These are phyloP conservation scores for Lymantria dispar DNA, from an alignment of 2,888 invertebrate genomes.

Conservation along the genomic window DNA sequence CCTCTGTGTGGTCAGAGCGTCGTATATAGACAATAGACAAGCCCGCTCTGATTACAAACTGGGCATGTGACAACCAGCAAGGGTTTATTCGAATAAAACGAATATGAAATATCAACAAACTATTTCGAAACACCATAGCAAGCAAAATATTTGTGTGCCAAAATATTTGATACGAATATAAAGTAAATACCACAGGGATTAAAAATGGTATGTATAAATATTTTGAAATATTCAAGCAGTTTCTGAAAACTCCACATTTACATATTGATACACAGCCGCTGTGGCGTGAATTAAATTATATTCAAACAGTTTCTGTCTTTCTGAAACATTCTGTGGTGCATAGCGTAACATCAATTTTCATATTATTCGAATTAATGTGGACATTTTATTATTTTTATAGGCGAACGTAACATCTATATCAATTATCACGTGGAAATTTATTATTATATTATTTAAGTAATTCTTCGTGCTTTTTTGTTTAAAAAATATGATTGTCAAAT, in stretches of 20 bases:
- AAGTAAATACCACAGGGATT: background rate
- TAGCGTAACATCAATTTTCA: background rate
- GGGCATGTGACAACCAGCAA: too few relatives aligned
- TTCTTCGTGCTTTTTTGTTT: too few relatives aligned
- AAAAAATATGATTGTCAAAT: too few relatives aligned
- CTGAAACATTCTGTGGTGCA: conserved; percentile 1
- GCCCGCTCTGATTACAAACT: too few relatives aligned
- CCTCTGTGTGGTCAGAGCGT: too few relatives aligned
- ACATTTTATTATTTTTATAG: background rate
- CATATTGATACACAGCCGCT: conserved; percentile 23
- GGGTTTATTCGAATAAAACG: too few relatives aligned
- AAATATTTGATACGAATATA: background rate
- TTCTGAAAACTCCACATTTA: conserved; percentile 20
- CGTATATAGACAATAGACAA: too few relatives aligned
- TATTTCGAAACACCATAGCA: too few relatives aligned
- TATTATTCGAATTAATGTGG: background rate
- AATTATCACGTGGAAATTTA: too few relatives aligned
- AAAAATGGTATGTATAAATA: background rate
- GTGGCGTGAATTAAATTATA: conserved; percentile 24
- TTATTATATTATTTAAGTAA: too few relatives aligned
- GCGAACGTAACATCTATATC: too few relatives aligned
- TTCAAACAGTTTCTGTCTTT: conserved; percentile 9
- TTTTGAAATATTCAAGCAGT: conserved; percentile 12
- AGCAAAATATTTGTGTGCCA: background rate
- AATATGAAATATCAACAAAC: too few relatives aligned